Base-by-base conservation (phyloP, 2,797 vertebrate species). In the Vultur gryphus region DNA sequence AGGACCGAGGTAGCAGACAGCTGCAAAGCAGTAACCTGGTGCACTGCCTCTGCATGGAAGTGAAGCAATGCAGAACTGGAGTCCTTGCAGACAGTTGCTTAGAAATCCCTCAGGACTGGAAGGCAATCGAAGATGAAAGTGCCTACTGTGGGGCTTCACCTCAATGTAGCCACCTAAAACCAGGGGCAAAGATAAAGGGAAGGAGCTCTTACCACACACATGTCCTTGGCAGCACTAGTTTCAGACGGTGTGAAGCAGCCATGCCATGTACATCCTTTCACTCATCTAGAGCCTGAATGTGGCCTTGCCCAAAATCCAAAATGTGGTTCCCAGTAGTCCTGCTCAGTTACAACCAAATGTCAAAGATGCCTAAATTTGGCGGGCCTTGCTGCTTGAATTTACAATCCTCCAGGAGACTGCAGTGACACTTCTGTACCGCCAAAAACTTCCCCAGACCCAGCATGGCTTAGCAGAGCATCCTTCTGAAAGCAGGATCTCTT, bases 21-120 rank as follows among this genome's bases (percentile, higher is more conserved):
- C 15, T 2, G 0, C 0, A 1, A 69, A 79, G 48, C 28, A 69
- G 67, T 19, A 62, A 37, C 26, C 6, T 43, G 31, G 19, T 62
- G 37, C 48, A 29, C 41, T 72, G 52, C 16, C 24, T 43, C 43
- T n/a, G 19, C 35, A 10, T 9, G 24, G 79, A 49, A 19, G 59
- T 54, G 72, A 61, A 79, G 48, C 26, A 54, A 51, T 33, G 61
- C 33, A 73, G 52, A 54, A 49, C 24, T 25, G 24, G 7, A 79
- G 17, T n/a, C 41, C 49, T 49, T 39, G 28, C 48, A 79, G 55
- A 31, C 14, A 7, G 33, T n/a, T 79, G 41, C 48, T 73, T 39
- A 51, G 67, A 73, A 84, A 79, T n/a, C 61, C 41, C 49, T 61
- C 26, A 18, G 67, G 54, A 31, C 33, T 55, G 72, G 41, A 66